phyloP scores from a whole-genome alignment of 2,888 invertebrate species.

The Andrena flavipes region DNA sequence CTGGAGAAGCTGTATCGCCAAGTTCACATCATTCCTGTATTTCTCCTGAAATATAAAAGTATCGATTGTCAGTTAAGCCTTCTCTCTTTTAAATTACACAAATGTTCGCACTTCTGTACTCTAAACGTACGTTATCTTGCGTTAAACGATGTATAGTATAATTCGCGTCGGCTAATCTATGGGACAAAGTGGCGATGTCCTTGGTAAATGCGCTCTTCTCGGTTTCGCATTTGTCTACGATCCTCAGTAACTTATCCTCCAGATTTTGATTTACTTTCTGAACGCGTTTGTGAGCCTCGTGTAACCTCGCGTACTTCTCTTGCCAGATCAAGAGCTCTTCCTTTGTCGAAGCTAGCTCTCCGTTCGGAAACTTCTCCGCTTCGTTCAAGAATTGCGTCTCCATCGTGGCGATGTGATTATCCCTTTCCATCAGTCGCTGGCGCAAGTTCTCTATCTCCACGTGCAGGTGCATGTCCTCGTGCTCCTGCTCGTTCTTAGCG shows the following conservation, averaged over 20 bases:
- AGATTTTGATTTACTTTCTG: conserved; percentile 97
- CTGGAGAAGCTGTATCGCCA: conserved; percentile 96
- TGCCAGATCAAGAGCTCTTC: conserved; percentile 95
- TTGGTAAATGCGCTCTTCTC: conserved; percentile 94
- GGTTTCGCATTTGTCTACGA: conserved; percentile 96
- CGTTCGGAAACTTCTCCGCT: conserved; percentile 87
- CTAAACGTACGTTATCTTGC: conserved; percentile 91
- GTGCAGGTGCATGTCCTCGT: conserved; percentile 90
- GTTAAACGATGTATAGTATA: conserved; percentile 93
- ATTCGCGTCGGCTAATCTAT: conserved; percentile 93
- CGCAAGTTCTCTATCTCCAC: conserved; percentile 95
- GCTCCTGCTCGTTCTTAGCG: conserved; percentile 78
- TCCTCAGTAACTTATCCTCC: conserved; percentile 96
- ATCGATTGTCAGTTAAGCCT: not conserved
- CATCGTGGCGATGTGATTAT: conserved; percentile 93
- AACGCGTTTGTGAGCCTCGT: conserved; percentile 96
- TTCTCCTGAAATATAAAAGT: conserved; percentile 90
- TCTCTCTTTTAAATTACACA: not conserved
- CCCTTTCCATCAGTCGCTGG: conserved; percentile 92
- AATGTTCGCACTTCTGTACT: not conserved
- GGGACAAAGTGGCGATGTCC: conserved; percentile 94
- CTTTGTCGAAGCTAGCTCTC: conserved; percentile 91
- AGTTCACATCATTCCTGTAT: conserved; percentile 96
- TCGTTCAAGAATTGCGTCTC: conserved; percentile 94
- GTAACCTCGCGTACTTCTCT: conserved; percentile 95